These are phyloP conservation scores for Dusona sp. DNA, from an alignment of 2,888 invertebrate genomes.

Conservation along the genomic window DNA sequence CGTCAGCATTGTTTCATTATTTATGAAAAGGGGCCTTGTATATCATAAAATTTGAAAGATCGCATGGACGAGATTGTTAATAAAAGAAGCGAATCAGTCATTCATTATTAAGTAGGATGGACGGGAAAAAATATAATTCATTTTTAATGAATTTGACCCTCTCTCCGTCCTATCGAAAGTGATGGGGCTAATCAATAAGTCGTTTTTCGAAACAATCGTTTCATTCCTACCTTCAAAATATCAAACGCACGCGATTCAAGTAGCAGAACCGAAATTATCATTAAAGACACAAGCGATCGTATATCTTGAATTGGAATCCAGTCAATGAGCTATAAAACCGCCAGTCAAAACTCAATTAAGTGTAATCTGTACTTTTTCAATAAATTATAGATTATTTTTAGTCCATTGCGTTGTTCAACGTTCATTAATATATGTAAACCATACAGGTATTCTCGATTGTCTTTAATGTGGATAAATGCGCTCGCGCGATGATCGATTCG, in stretches of 20 bases:
- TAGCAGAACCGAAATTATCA: neutral
- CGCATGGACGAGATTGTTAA: neutral
- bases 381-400: neutral
- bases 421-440: neutral
- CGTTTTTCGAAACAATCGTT: neutral
- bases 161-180: neutral
- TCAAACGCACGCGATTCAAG: neutral
- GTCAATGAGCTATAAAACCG: neutral
- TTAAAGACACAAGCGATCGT: neutral
- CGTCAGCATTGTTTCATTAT: neutral
- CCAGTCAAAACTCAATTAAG: neutral
- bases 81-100: neutral
- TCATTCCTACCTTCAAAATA: neutral
- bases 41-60: neutral
- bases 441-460: neutral
- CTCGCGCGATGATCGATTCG: slow-evolving; percentile 31
- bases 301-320: neutral
- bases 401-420: neutral
- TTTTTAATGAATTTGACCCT: neutral
- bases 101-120: neutral
- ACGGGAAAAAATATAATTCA: neutral
- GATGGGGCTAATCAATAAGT: neutral
- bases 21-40: neutral
- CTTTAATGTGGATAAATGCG: neutral
- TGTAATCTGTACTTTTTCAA: neutral